Percentiles rank a stretch among this genome's conserved stretches.
Conservation (phyloP, 1,140 invertebrate species). For the Oscheius sp. region DNA sequence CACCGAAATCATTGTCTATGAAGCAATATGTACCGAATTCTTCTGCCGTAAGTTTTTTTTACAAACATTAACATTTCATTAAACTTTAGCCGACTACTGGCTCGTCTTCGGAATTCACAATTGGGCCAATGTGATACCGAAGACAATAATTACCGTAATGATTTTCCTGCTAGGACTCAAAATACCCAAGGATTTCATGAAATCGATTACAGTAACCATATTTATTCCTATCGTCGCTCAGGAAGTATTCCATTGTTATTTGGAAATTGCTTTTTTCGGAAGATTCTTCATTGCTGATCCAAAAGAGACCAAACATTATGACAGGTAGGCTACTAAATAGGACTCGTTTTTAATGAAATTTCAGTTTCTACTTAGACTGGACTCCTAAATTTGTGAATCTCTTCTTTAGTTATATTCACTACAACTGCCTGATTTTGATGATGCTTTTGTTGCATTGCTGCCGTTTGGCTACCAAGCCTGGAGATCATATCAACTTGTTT, state of each 20-base stretch:
- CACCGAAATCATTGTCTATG: no score
- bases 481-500: slow-evolving; percentile 19
- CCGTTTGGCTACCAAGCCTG: slow-evolving; percentile 7
- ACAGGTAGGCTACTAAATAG: slow-evolving; percentile 17
- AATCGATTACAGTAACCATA: slow-evolving; percentile 17
- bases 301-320: neutral
- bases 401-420: neutral
- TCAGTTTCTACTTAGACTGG: neutral
- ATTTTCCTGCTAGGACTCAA: slow-evolving; percentile 21
- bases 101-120: neutral
- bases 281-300: neutral
- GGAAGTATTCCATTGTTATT: slow-evolving; percentile 18
- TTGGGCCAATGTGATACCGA: neutral
- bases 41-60: neutral
- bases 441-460: slow-evolving; percentile 5
- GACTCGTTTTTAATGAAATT: no score
- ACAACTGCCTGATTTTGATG: slow-evolving; percentile 8
- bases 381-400: neutral
- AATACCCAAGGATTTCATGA: slow-evolving; percentile 22
- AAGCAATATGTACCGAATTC: neutral
- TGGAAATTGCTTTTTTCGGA: slow-evolving; percentile 5
- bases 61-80: neutral
- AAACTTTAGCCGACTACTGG: neutral
- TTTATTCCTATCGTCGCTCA: slow-evolving; percentile 13
- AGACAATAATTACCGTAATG: neutral